These are phyloP conservation scores for Oreochromis tanganicae DNA, from an alignment of 2,113 vertebrate genomes.

Conservation along the genomic window DNA sequence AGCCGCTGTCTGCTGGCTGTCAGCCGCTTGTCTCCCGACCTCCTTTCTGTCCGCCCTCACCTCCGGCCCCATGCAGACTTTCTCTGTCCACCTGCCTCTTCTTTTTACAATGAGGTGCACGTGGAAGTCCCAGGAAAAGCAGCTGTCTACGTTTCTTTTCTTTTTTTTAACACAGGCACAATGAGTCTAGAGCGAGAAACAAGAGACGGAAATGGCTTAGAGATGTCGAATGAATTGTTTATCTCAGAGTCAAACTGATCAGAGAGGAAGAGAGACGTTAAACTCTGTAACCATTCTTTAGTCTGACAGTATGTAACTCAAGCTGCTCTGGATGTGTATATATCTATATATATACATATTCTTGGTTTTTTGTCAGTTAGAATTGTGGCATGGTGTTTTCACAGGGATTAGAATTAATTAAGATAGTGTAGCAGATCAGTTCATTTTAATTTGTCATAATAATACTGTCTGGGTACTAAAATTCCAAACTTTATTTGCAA, in stretches of 20 bases:
- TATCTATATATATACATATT: fast-evolving
- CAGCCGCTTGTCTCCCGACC: conserved; percentile 34
- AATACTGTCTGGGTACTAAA: neutral
- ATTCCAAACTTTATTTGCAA: neutral
- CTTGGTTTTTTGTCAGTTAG: fast-evolving
- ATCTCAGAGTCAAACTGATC: neutral
- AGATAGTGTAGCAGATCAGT: neutral
- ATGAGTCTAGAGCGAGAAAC: neutral
- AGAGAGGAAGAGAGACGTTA: neutral
- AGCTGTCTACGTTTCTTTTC: neutral
- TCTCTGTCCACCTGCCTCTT: neutral
- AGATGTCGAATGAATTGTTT: conserved; percentile 10
- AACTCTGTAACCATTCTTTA: neutral
- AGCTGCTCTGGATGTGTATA: neutral
- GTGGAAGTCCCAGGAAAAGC: neutral
- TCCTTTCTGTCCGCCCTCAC: conserved; percentile 19
- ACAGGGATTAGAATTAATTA: neutral
- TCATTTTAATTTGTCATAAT: neutral
- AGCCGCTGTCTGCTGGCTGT: conserved; percentile 60
- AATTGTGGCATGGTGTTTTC: neutral
- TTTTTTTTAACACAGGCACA: neutral
- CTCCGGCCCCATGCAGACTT: conserved; percentile 28
- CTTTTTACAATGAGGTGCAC: neutral
- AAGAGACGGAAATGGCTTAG: neutral
- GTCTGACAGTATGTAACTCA: neutral